A percentile compares a stretch with the other conserved stretches of the same genome.
Conservation (phyloP, 1,140 invertebrate species). For the Limonius californicus region DNA sequence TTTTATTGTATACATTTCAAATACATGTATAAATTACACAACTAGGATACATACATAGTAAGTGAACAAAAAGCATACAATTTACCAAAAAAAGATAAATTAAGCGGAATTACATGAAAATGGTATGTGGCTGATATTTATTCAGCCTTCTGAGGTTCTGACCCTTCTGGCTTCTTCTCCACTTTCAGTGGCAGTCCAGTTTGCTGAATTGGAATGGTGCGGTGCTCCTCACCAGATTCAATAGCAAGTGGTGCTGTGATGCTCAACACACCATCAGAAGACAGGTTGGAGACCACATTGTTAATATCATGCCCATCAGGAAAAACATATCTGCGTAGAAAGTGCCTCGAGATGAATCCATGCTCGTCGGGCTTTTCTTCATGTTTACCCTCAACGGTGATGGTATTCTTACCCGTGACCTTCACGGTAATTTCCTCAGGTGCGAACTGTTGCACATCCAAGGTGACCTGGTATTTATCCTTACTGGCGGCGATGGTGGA, state of each 20-base stretch:
- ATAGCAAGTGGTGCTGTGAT: constrained; percentile 57
- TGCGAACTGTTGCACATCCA: constrained; percentile 74
- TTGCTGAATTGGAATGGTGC: constrained; percentile 49
- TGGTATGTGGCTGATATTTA: too few species aligned
- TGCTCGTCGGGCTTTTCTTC: constrained; percentile 65
- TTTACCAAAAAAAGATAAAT: too few species aligned
- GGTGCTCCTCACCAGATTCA: constrained; percentile 39
- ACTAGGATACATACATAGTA: too few species aligned
- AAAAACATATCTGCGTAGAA: constrained; percentile 61
- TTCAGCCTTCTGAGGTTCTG: too few species aligned
- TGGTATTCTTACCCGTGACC: constrained; percentile 62
- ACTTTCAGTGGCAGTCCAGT: constrained; percentile 51
- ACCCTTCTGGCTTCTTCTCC: constrained; percentile 23
- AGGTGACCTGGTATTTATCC: constrained; percentile 53
- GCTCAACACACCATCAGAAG: constrained; percentile 60
- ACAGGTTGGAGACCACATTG: constrained; percentile 56
- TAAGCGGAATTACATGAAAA: too few species aligned
- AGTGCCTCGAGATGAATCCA: constrained; percentile 63
- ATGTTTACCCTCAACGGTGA: constrained; percentile 69
- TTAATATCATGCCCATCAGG: constrained; percentile 55
- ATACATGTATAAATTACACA: too few species aligned
- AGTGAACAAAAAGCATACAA: too few species aligned
- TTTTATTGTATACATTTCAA: too few species aligned
- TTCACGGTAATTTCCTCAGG: constrained; percentile 78
- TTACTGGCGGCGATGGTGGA: constrained; percentile 53